Conservation (phyloP, 1,140 invertebrate genomes). For the Teleopsis dalmanni region DNA sequence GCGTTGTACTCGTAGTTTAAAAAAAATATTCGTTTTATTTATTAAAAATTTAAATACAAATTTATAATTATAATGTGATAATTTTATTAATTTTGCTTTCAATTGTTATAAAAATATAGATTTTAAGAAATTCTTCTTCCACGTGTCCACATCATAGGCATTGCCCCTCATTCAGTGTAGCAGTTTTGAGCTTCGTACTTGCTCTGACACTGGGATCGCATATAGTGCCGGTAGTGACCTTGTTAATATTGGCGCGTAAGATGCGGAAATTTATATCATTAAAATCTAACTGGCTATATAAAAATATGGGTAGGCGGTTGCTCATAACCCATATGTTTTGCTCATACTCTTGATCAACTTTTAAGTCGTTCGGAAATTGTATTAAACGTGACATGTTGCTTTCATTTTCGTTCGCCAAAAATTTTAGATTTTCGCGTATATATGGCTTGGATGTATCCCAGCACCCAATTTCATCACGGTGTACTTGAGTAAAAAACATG, state of each 20-base stretch:
- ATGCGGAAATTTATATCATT: constrained; percentile 65
- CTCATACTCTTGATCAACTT: constrained; percentile 58
- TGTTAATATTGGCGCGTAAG: constrained; percentile 53
- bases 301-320: constrained; percentile 64
- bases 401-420: constrained; percentile 42
- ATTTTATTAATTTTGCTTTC: no score
- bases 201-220: constrained; percentile 59
- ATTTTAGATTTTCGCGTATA: constrained; percentile 53
- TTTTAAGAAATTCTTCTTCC: no score
- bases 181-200: no score
- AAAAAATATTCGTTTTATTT: no score
- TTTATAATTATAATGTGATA: no score
- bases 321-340: constrained; percentile 69
- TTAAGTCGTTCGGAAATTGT: constrained; percentile 71
- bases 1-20: no score
- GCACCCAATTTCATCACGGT: constrained; percentile 64
- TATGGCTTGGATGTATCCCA: constrained; percentile 70
- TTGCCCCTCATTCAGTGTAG: no score
- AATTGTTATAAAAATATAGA: no score
- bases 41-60: no score
- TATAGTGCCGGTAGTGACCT: constrained; percentile 56
- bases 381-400: constrained; percentile 47
- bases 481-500: constrained; percentile 71
- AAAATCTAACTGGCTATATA: constrained; percentile 58
- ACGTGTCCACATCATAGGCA: no score